Conservation (phyloP, 2,888 invertebrate genomes). For the Mesorhabditis belari region DNA sequence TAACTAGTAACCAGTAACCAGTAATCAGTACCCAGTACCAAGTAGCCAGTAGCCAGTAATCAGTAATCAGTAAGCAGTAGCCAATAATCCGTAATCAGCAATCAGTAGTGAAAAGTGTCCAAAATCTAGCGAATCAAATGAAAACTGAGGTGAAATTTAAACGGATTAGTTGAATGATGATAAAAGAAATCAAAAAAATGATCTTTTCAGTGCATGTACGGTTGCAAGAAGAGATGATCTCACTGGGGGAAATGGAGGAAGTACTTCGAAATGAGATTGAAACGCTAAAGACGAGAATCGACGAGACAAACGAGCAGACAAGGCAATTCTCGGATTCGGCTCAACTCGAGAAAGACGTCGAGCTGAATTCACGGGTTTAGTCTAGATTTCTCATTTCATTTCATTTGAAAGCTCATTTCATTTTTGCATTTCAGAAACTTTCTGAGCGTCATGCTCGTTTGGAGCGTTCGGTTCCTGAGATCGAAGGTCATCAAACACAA, state of each 20-base stretch:
- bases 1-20: too few species aligned
- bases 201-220: conserved; percentile 39
- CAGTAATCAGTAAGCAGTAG: too few species aligned
- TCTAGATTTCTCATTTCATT: not conserved
- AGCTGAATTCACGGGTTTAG: not conserved
- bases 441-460: not conserved
- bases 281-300: conserved; percentile 5
- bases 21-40: too few species aligned
- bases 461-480: not conserved
- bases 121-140: too few species aligned
- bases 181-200: not conserved
- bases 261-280: conserved; percentile 12
- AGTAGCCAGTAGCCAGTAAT: too few species aligned
- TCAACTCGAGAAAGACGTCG: not conserved
- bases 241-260: conserved; percentile 32
- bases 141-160: too few species aligned
- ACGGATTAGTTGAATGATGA: too few species aligned
- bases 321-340: not conserved
- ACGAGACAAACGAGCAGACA: not conserved
- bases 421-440: not conserved
- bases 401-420: not conserved
- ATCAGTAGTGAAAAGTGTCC: too few species aligned
- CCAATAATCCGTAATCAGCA: too few species aligned
- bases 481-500: not conserved
- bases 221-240: conserved; percentile 43